Evolutionary conservation across 2,888 invertebrate genomes (phyloP).

Genomic region (Acanthosepion esculentum): DNA sequence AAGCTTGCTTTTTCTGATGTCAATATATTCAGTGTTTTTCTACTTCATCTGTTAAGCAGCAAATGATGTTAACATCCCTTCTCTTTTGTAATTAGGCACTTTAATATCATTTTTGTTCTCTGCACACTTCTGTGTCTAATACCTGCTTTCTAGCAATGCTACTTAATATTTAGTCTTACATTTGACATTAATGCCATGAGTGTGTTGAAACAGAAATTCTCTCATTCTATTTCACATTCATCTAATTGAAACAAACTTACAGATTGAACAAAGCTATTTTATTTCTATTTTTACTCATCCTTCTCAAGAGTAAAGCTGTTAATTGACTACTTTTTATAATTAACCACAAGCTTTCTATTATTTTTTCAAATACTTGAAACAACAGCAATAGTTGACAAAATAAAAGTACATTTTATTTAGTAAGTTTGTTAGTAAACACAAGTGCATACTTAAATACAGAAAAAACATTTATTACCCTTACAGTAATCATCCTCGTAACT

Average conservation of each 20-base stretch:
- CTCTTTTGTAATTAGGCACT: too few relatives aligned
- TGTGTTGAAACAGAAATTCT: not conserved
- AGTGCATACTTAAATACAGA: not conserved
- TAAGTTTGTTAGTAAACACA: not conserved
- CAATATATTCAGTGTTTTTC: too few relatives aligned
- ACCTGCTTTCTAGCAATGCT: too few relatives aligned
- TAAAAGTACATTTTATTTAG: not conserved
- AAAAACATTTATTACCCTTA: too few relatives aligned
- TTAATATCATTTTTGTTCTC: too few relatives aligned
- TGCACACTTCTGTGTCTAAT: too few relatives aligned
- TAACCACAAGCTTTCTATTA: not conserved
- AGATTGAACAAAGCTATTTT: not conserved
- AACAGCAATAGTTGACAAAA: not conserved
- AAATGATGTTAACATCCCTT: too few relatives aligned
- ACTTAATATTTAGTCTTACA: not conserved
- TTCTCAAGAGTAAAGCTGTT: not conserved
- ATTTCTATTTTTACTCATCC: not conserved
- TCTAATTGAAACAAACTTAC: not conserved
- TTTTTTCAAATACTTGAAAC: not conserved
- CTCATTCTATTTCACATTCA: not conserved
- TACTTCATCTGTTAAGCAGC: too few relatives aligned
- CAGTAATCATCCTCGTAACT: too few relatives aligned
- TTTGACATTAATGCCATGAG: not conserved
- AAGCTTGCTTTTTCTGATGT: too few relatives aligned
- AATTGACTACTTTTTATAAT: not conserved